Evolutionary conservation across 2,888 invertebrate species (phyloP), one percentile per base, ranked within the genome.

Genomic region (Fissipunctia ypsillon): DNA sequence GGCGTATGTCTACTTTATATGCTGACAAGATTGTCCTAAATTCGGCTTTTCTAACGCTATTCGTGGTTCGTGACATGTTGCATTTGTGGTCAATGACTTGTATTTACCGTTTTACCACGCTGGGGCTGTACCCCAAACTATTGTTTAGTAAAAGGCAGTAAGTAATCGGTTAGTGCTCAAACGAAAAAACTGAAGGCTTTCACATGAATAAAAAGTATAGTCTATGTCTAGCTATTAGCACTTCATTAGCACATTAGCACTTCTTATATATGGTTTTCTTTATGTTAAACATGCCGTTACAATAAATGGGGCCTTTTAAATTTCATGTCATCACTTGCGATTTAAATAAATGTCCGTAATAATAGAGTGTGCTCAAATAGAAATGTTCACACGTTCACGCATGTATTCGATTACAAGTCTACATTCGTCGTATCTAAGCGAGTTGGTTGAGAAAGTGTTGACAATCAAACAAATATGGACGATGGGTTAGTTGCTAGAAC

Each of bases 11-110:
- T 81, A 70, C 81, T 83, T 81, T 76, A 73, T 81, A 70, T 76
- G 76, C 54, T 65, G 77, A 82, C 78, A 80, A 83, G 74, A 74
- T 76, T 92, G 91, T 90, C 89, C 91, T 87, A 91, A 90, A 90
- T 92, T 88, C 84, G 77, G 76, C 80, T 83, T 86, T 87, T 86
- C 86, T 90, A 87, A 88, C 90, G 86, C 92, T 93, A 92, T 92
- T 90, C 87, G 90, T 89, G 81, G 88, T 89, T 90, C 90, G 92
- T 91, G 91, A 91, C 89, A 91, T 91, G 89, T 89, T 90, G 85
- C 88, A 88, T 69, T 84, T 79, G 81, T 94, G 95, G 94, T 93
- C 94, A 92, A 90, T 93, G 94, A 93, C 94, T 93, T 90, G 76
- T 83, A 84, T 92, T 89, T 94, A 94, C 94, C 93, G 94, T 94